Conservation (phyloP, 2,797 vertebrate genomes). For the Triplophysa yarkandensis region DNA sequence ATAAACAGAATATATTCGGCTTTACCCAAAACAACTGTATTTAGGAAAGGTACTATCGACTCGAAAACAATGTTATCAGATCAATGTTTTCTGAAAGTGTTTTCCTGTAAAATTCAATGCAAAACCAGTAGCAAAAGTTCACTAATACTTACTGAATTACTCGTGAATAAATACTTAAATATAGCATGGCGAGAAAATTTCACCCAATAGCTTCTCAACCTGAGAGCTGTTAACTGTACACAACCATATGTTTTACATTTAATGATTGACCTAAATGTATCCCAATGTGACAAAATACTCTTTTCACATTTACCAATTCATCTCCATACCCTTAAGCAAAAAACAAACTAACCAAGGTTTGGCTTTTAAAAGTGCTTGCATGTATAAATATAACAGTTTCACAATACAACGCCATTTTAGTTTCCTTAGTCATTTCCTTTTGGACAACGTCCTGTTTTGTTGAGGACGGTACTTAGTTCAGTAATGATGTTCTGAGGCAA, state of each 20-base stretch:
- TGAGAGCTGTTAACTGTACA: too few relatives aligned
- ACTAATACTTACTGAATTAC: conserved; percentile 13
- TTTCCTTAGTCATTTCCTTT: conserved; percentile 65
- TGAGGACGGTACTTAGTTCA: conserved; percentile 85
- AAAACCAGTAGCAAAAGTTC: not conserved
- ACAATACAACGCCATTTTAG: not conserved
- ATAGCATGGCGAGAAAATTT: not conserved
- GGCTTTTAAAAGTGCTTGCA: not conserved
- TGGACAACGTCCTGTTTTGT: conserved; percentile 71
- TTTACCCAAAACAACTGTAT: conserved; percentile 22
- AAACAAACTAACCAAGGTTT: too few relatives aligned
- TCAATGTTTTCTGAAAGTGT: conserved; percentile 17
- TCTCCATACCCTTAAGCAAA: not conserved
- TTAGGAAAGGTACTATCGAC: conserved; percentile 3
- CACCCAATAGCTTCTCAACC: not conserved
- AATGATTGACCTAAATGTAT: not conserved
- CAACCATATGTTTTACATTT: conserved; percentile 15
- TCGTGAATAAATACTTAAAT: not conserved
- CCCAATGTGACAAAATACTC: not conserved
- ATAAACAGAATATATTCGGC: not conserved
- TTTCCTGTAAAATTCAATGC: not conserved
- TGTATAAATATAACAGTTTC: not conserved
- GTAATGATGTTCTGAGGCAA: conserved; percentile 81
- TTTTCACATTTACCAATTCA: not conserved
- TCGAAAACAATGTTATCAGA: conserved; percentile 31